Percentiles rank a stretch among this genome's conserved stretches.
Evolutionary conservation across 2,888 invertebrate species (phyloP).

Genomic region (Pherbina coryleti): DNA sequence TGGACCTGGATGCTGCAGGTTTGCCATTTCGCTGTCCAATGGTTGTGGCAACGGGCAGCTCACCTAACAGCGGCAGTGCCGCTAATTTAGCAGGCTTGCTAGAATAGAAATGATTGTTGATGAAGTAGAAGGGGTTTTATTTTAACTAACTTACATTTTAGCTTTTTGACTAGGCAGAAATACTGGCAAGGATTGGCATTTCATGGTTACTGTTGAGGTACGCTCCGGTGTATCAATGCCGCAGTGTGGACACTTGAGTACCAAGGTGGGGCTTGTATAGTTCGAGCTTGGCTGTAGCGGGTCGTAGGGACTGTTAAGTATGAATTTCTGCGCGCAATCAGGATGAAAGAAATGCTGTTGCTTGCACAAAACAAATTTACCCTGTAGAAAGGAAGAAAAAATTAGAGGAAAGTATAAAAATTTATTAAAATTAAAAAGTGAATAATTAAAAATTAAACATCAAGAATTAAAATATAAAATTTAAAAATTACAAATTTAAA

Average conservation of each 20-base stretch:
- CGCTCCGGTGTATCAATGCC: conserved; percentile 73
- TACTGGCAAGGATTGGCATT: conserved; percentile 75
- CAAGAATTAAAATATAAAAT: too few species aligned
- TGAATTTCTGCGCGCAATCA: conserved; percentile 76
- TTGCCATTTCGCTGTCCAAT: conserved; percentile 46
- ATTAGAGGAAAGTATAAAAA: neutral
- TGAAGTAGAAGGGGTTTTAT: neutral
- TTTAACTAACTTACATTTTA: conserved; percentile 56
- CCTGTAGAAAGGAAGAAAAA: conserved; percentile 71
- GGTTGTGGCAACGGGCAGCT: conserved; percentile 44
- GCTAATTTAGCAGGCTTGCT: conserved; percentile 69
- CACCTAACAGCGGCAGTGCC: conserved; percentile 45
- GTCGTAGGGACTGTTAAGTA: conserved; percentile 66
- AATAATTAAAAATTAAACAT: too few species aligned
- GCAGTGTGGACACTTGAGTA: conserved; percentile 80
- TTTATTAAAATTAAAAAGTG: too few species aligned
- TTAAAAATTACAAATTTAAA: too few species aligned
- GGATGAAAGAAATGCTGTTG: conserved; percentile 86
- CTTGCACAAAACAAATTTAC: conserved; percentile 85
- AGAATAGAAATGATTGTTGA: neutral
- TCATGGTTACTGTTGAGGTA: conserved; percentile 75
- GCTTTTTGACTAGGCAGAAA: conserved; percentile 73
- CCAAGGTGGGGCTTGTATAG: conserved; percentile 64
- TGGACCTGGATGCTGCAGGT: conserved; percentile 29
- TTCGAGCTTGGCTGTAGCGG: conserved; percentile 69